Conservation (phyloP, 1,140 invertebrate species). For the Dendroctonus ponderosae region DNA sequence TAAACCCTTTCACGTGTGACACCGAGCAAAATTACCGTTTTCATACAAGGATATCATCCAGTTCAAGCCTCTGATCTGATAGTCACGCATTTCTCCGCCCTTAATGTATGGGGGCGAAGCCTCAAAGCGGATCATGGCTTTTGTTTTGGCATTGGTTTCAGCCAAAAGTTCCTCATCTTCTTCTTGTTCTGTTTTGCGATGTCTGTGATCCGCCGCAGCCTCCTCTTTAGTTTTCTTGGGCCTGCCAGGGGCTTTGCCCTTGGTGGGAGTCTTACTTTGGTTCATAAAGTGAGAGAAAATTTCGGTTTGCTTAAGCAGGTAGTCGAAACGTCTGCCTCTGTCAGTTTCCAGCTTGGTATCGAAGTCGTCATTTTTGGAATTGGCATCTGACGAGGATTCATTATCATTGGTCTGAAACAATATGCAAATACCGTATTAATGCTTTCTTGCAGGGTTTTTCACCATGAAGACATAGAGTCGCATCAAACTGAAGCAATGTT, state of each 20-base stretch:
- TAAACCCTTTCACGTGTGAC: background rate
- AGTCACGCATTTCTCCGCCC: constrained; percentile 94
- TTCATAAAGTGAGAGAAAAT: constrained; percentile 98
- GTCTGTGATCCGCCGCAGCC: constrained; percentile 67
- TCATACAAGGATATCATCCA: constrained; percentile 99
- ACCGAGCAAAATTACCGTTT: constrained; percentile 60
- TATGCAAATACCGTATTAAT: background rate
- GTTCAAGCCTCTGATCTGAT: constrained; percentile 97
- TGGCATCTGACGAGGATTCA: constrained; percentile 70
- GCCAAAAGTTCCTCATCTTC: constrained; percentile 98
- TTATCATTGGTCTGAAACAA: constrained; percentile 56
- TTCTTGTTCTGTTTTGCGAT: constrained; percentile 98
- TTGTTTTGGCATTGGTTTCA: constrained; percentile 75
- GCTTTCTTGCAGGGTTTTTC: background rate
- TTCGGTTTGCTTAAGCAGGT: constrained; percentile 93
- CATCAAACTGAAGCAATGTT: background rate
- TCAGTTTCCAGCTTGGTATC: constrained; percentile 80
- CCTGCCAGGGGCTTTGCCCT: constrained; percentile 60
- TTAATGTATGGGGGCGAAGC: constrained; percentile 86
- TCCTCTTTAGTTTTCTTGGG: constrained; percentile 70
- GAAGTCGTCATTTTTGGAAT: constrained; percentile 73
- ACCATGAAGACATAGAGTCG: background rate
- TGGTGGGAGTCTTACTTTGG: constrained; percentile 59
- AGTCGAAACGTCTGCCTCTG: constrained; percentile 89
- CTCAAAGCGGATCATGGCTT: constrained; percentile 86